A percentile compares a stretch with the other conserved stretches of the same genome.
Conservation (phyloP, 2,888 invertebrate genomes). For the Dendrolimus houi region DNA sequence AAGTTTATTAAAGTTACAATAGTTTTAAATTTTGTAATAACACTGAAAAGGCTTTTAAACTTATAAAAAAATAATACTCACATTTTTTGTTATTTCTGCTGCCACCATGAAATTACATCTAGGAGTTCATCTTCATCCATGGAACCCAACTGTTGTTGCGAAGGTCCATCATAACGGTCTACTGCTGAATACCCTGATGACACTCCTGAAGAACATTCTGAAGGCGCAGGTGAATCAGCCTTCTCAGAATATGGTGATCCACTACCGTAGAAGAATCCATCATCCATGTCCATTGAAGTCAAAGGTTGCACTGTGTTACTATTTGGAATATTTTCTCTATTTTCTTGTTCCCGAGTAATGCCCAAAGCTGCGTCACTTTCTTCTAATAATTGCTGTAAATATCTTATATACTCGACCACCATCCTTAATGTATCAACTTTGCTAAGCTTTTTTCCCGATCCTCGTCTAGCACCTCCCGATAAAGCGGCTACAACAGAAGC, state of each 20-base stretch:
- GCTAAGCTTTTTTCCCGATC: slow-evolving; percentile 89
- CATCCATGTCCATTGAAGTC: slow-evolving; percentile 65
- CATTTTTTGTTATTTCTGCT: slow-evolving; percentile 77
- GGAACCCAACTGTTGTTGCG: slow-evolving; percentile 78
- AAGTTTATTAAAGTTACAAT: no score
- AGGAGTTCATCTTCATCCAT: slow-evolving; percentile 93
- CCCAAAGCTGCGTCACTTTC: slow-evolving; percentile 80
- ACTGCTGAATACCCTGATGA: slow-evolving; percentile 65
- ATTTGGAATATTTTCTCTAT: slow-evolving; percentile 65
- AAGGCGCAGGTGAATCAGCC: slow-evolving; percentile 84
- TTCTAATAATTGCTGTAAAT: slow-evolving; percentile 86
- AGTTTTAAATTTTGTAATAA: neutral
- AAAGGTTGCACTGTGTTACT: slow-evolving; percentile 50
- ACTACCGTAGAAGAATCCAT: slow-evolving; percentile 67
- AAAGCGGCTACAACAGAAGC: slow-evolving; percentile 85
- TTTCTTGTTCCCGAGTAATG: slow-evolving; percentile 59
- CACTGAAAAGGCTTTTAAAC: neutral
- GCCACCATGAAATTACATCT: slow-evolving; percentile 91
- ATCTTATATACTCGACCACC: slow-evolving; percentile 94
- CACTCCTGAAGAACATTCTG: slow-evolving; percentile 79
- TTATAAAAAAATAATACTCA: slow-evolving; percentile 28
- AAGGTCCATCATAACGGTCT: slow-evolving; percentile 57
- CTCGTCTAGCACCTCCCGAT: slow-evolving; percentile 79
- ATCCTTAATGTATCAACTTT: slow-evolving; percentile 93
- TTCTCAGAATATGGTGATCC: slow-evolving; percentile 81